These are phyloP conservation scores for Sebastes nivosus DNA, from an alignment of 2,797 vertebrate genomes.

Conservation along the genomic window DNA sequence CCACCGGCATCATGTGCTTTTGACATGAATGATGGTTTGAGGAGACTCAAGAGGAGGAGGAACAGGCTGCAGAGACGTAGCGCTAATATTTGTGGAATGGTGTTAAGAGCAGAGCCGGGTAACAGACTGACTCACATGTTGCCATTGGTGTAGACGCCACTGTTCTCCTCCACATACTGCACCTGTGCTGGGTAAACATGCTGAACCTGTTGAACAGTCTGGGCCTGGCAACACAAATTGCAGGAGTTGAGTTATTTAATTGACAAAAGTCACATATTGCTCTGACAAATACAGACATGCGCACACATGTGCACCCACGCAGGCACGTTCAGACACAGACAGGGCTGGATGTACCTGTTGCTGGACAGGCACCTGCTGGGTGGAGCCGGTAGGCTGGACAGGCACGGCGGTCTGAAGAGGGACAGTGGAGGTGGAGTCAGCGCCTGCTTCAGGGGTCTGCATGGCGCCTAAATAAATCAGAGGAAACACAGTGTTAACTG, in stretches of 20 bases:
- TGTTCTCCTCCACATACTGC: slow-evolving; percentile 97
- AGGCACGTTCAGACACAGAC: neutral
- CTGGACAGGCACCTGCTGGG: slow-evolving; percentile 89
- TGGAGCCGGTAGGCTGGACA: slow-evolving; percentile 87
- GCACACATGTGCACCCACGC: neutral
- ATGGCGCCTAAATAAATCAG: slow-evolving; percentile 84
- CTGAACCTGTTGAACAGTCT: slow-evolving; percentile 89
- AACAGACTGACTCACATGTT: slow-evolving; percentile 89
- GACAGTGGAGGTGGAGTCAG: slow-evolving; percentile 90
- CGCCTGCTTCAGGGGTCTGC: slow-evolving; percentile 94
- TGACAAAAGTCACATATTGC: neutral
- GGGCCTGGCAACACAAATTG: slow-evolving; percentile 73
- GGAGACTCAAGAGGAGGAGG: slow-evolving; percentile 48
- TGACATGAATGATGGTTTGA: slow-evolving; percentile 67
- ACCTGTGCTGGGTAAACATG: slow-evolving; percentile 95
- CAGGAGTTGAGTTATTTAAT: slow-evolving; percentile 9
- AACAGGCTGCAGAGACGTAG: slow-evolving; percentile 42
- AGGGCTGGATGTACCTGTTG: slow-evolving; percentile 74
- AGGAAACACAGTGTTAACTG: neutral
- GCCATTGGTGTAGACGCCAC: slow-evolving; percentile 93
- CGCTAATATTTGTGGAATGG: slow-evolving; percentile 51
- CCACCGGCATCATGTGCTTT: slow-evolving; percentile 62
- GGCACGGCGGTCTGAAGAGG: slow-evolving; percentile 89
- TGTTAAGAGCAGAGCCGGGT: slow-evolving; percentile 21
- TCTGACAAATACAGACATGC: neutral